Percentiles rank a stretch among this genome's conserved stretches.
phyloP scores from a whole-genome alignment of 2,113 vertebrate species.

The Pyrgilauda ruficollis region DNA sequence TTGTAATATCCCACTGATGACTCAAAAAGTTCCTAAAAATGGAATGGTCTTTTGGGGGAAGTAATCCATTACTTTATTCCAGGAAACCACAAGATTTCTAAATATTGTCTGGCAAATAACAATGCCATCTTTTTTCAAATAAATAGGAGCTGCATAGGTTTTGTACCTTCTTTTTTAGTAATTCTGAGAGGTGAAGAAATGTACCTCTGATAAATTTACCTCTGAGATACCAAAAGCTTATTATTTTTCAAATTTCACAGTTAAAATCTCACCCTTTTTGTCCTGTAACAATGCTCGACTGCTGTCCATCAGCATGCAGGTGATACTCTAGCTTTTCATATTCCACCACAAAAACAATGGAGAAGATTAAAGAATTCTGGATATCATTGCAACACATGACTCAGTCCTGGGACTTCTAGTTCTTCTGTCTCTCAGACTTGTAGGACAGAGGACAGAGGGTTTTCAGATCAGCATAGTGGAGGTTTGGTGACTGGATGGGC shows the following conservation, averaged over 20 bases:
- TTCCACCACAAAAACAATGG: background rate
- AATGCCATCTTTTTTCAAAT: background rate
- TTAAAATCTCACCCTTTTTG: background rate
- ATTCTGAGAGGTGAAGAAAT: background rate
- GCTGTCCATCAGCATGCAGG: slow-evolving; percentile 1
- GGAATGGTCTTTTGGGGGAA: background rate
- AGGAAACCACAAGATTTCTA: slow-evolving; percentile 22
- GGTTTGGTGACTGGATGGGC: background rate
- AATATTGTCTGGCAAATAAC: background rate
- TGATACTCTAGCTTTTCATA: background rate
- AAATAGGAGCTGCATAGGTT: background rate
- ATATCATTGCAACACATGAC: background rate
- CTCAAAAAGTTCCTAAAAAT: slow-evolving; percentile 18
- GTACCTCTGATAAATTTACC: background rate
- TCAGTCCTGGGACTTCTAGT: background rate
- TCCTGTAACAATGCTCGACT: background rate
- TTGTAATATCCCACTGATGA: background rate
- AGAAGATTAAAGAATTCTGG: slow-evolving; percentile 27
- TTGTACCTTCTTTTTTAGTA: background rate
- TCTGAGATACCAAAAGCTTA: background rate
- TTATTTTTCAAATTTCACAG: background rate
- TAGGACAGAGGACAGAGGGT: background rate
- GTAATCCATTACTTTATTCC: background rate
- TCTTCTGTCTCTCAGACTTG: background rate
- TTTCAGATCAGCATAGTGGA: background rate